Evolutionary conservation across 2,888 invertebrate genomes (phyloP).

Genomic region (Caenorhabditis doughertyi): DNA sequence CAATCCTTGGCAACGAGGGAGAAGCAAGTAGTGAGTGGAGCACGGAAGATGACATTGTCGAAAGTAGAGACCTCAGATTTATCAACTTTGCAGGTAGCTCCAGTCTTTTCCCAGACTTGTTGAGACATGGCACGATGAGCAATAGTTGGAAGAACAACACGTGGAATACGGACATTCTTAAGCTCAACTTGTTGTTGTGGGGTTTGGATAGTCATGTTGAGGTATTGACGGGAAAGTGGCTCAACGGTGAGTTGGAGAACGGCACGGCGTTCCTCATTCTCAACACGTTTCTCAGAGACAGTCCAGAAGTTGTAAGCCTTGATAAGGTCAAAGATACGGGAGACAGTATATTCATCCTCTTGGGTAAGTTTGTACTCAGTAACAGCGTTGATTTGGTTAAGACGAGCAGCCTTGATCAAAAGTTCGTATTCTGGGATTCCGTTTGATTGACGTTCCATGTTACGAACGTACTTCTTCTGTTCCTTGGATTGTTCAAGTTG

Average conservation of each 20-base stretch:
- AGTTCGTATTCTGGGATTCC: slow-evolving; percentile 63
- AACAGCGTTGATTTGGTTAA: slow-evolving; percentile 70
- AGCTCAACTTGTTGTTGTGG: slow-evolving; percentile 65
- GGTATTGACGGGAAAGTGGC: slow-evolving; percentile 71
- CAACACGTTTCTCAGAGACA: slow-evolving; percentile 50
- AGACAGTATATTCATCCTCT: slow-evolving; percentile 59
- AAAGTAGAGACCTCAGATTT: slow-evolving; percentile 78
- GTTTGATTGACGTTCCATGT: slow-evolving; percentile 43
- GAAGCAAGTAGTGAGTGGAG: slow-evolving; percentile 82
- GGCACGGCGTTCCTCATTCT: slow-evolving; percentile 54
- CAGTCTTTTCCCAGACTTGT: slow-evolving; percentile 49
- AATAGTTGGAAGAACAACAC: slow-evolving; percentile 53
- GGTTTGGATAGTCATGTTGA: slow-evolving; percentile 77
- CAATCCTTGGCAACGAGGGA: slow-evolving; percentile 84
- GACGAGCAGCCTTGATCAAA: slow-evolving; percentile 70
- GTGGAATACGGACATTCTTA: slow-evolving; percentile 51
- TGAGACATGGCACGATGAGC: slow-evolving; percentile 42
- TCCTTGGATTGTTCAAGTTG: slow-evolving; percentile 65
- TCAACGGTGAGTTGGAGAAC: slow-evolving; percentile 72
- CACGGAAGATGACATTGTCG: slow-evolving; percentile 79
- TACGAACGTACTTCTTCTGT: slow-evolving; percentile 56
- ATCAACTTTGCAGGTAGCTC: slow-evolving; percentile 59
- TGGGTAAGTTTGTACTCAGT: slow-evolving; percentile 69
- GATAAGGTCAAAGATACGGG: slow-evolving; percentile 66
- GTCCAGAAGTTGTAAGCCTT: slow-evolving; percentile 74